Evolutionary conservation across 2,888 invertebrate species (phyloP).

Genomic region (Pyrocoelia pectoralis): DNA sequence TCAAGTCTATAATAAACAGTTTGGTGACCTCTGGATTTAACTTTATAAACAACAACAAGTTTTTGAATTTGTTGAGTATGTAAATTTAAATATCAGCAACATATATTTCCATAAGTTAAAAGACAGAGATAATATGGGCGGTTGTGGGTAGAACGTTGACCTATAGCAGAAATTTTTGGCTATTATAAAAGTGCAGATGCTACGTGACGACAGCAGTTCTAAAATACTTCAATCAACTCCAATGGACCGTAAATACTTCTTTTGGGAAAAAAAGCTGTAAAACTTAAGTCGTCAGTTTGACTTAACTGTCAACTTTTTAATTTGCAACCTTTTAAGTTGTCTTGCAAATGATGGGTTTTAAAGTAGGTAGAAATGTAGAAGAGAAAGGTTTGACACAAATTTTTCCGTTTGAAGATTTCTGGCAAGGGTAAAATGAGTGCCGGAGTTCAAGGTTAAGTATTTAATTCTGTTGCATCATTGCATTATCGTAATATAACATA

Average conservation of each 20-base stretch:
- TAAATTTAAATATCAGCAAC: slow-evolving; percentile 8
- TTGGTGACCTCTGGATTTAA: slow-evolving; percentile 10
- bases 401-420: neutral
- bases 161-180: neutral
- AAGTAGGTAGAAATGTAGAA: neutral
- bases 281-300: neutral
- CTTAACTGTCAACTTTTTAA: slow-evolving; percentile 1
- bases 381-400: neutral
- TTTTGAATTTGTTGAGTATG: slow-evolving; percentile 8
- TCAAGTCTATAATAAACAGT: neutral
- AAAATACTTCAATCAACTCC: neutral
- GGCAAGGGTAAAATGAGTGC: slow-evolving; percentile 22
- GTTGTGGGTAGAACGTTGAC: neutral
- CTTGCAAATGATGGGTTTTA: neutral
- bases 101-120: neutral
- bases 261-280: neutral
- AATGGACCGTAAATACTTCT: too few relatives aligned
- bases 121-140: neutral
- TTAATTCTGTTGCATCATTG: slow-evolving; percentile 30
- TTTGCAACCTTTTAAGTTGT: neutral
- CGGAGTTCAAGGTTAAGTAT: slow-evolving; percentile 32
- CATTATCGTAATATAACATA: slow-evolving; percentile 21
- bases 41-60: slow-evolving; percentile 10
- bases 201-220: neutral
- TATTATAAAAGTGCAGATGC: neutral